phyloP scores from a whole-genome alignment of 2,113 vertebrate species.

The Saguinus imperator region DNA sequence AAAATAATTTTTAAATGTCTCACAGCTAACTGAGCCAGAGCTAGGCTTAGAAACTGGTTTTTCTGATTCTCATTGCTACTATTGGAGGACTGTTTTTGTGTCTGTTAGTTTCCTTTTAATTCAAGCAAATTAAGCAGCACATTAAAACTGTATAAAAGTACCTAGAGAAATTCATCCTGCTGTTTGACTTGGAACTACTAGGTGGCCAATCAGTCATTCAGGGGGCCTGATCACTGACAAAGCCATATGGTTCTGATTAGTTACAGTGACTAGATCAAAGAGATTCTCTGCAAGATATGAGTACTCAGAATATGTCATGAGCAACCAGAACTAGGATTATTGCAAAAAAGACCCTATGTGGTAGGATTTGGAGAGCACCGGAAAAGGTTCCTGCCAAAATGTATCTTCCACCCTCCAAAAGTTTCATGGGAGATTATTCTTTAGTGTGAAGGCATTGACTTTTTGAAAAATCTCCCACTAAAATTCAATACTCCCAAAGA shows the following conservation, averaged over 20 bases:
- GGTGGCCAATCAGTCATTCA: neutral
- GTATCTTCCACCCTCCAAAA: neutral
- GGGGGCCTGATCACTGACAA: neutral
- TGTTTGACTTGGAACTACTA: neutral
- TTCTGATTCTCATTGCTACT: neutral
- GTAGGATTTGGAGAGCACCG: neutral
- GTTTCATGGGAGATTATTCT: neutral
- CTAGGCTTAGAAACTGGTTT: neutral
- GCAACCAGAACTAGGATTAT: neutral
- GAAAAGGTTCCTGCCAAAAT: neutral
- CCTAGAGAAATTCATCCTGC: neutral
- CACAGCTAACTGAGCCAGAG: neutral
- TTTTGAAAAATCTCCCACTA: neutral
- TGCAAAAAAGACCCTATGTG: neutral
- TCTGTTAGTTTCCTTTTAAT: neutral
- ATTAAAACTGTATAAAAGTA: neutral
- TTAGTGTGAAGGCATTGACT: neutral
- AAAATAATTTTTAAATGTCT: neutral
- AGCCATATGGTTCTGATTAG: conserved; percentile 32
- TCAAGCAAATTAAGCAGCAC: neutral
- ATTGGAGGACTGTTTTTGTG: neutral
- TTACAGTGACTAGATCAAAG: conserved; percentile 15
- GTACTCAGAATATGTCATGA: neutral
- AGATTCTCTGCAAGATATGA: neutral
- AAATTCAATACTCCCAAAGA: neutral